A percentile compares a stretch with the other conserved stretches of the same genome.
Evolutionary conservation across 2,797 vertebrate genomes (phyloP).

Genomic region (Erpetoichthys calabaricus): DNA sequence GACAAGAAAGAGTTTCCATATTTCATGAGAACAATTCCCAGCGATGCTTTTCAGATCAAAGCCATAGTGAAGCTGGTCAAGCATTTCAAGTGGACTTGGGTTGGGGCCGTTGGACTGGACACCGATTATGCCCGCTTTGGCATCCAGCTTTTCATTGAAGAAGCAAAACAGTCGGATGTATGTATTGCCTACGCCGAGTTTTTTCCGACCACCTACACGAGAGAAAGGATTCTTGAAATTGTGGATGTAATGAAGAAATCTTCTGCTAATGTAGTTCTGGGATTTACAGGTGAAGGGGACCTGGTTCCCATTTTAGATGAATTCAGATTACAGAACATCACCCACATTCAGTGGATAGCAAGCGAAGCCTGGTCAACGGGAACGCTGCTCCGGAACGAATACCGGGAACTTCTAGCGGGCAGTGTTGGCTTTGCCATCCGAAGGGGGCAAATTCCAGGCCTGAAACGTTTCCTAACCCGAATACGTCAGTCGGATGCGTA

Average conservation of each 20-base stretch:
- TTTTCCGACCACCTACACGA: conserved; percentile 46
- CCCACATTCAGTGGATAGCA: conserved; percentile 50
- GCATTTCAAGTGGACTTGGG: conserved; percentile 64
- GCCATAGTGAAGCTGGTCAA: conserved; percentile 44
- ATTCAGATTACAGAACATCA: conserved; percentile 40
- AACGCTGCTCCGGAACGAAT: conserved; percentile 47
- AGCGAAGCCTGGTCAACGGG: conserved; percentile 61
- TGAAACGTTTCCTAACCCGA: conserved; percentile 41
- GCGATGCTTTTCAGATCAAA: conserved; percentile 43
- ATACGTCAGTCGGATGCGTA: conserved; percentile 18
- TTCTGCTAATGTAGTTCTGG: conserved; percentile 50
- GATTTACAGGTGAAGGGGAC: conserved; percentile 52
- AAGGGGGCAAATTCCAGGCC: conserved; percentile 42
- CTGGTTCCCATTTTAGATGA: conserved; percentile 47
- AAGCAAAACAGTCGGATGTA: conserved; percentile 35
- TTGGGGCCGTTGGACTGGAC: conserved; percentile 52
- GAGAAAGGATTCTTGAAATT: conserved; percentile 33
- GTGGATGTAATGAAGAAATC: conserved; percentile 30
- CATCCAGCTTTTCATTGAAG: conserved; percentile 55
- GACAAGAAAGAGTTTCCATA: conserved; percentile 56
- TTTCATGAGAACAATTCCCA: conserved; percentile 54
- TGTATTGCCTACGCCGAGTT: conserved; percentile 57
- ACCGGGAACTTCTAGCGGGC: conserved; percentile 44
- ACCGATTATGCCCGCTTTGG: conserved; percentile 58
- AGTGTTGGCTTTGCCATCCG: conserved; percentile 55